Evolutionary conservation across 2,888 invertebrate genomes (phyloP), one percentile per base, ranked within the genome.

Genomic region (Drepana falcataria): DNA sequence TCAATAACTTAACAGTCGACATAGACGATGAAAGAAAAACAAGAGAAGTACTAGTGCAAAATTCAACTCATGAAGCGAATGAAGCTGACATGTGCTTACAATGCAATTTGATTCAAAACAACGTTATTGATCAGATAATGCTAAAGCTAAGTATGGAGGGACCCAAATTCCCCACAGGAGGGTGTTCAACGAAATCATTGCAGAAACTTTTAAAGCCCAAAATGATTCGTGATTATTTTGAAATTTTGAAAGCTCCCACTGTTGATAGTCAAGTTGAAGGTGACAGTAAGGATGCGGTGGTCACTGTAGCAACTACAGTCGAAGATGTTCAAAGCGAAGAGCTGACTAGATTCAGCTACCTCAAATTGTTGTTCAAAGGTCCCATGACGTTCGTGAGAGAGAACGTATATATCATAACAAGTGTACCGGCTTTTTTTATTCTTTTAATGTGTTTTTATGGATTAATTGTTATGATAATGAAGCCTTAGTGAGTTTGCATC

Each of bases 391-490:
- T 86, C 63, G 0, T 87, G 0, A 75, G 70, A 59, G 81, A 83
- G 57, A 89, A 89, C 57, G 56, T 75, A 40, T 62, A 84, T 40
- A 75, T 89, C 0, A 64, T 89, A 33, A 67, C 71, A 0, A 81
- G 81, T 69, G 82, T 86, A 0, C 87, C 89, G 2, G 68, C 76
- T 5, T 87, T 88, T 61, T 75, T 87, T 54, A 59, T 81, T 35
- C 60, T 75, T 37, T 40, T 88, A 51, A 62, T 85, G 47, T 68
- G 78, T 55, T 35, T 84, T 48, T 88, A 87, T 62, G 73, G 76
- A 35, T 51, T 81, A 35, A 63, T 86, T 64, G 55, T 77, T 52
- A 57, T 82, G 6, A 35, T 81, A 59, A 66, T 78, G 57, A 79
- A 76, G 55, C 66, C 73, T 56, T 78, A 63, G 68, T 77, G 57